Evolutionary conservation across 2,888 invertebrate genomes (phyloP).

Genomic region (Lithosia quadra): DNA sequence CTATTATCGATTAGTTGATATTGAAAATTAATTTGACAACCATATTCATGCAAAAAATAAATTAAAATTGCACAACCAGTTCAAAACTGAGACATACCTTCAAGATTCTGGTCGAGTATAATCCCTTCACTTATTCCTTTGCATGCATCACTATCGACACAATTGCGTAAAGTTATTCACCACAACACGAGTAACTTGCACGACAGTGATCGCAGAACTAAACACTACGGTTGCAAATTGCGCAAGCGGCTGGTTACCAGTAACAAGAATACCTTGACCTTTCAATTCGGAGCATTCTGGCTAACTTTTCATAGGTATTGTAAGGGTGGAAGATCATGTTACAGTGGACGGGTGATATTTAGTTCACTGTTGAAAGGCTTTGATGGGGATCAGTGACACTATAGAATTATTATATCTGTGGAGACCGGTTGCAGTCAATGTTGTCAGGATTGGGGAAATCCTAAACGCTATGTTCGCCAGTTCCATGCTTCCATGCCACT

Average conservation of each 20-base stretch:
- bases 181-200: slow-evolving; percentile 47
- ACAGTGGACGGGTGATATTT: slow-evolving; percentile 33
- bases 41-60: not conserved
- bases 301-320: not conserved
- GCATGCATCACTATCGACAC: slow-evolving; percentile 49
- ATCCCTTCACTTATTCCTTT: slow-evolving; percentile 44
- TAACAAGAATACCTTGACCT: slow-evolving; percentile 40
- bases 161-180: slow-evolving; percentile 29
- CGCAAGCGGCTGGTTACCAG: slow-evolving; percentile 55
- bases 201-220: slow-evolving; percentile 41
- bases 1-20: not conserved
- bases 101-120: slow-evolving; percentile 28
- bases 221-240: slow-evolving; percentile 59
- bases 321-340: slow-evolving; percentile 22
- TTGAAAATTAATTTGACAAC: not conserved
- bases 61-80: not conserved
- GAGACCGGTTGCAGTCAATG: not conserved
- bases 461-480: not conserved
- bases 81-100: slow-evolving; percentile 30
- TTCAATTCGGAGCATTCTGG: slow-evolving; percentile 20
- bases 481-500: no score
- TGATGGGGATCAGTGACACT: slow-evolving; percentile 45
- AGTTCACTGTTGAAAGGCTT: slow-evolving; percentile 33
- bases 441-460: slow-evolving; percentile 5
- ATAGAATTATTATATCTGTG: not conserved